Percentiles rank a stretch among this genome's conserved stretches.
Conservation (phyloP, 1,140 invertebrate genomes). For the Zaprionus inermis region DNA sequence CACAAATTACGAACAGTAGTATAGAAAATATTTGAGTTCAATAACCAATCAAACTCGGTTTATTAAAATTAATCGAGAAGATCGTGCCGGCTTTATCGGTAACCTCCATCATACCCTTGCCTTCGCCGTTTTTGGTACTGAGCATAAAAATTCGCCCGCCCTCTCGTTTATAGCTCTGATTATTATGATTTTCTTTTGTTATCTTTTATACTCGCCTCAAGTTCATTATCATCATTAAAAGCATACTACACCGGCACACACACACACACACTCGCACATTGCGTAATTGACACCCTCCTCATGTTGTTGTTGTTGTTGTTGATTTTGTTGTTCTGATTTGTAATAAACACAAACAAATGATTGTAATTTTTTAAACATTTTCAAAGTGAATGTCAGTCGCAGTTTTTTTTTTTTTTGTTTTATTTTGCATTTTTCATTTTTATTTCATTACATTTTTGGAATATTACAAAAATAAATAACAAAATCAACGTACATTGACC, state of each 20-base stretch:
- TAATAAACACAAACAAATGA: slow-evolving; percentile 43
- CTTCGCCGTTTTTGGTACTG: slow-evolving; percentile 18
- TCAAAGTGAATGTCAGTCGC: slow-evolving; percentile 63
- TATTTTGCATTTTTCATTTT: slow-evolving; percentile 18
- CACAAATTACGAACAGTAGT: too few species aligned
- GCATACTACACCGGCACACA: slow-evolving; percentile 10
- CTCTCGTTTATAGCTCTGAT: slow-evolving; percentile 46
- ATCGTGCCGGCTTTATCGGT: neutral
- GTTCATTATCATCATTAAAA: slow-evolving; percentile 80
- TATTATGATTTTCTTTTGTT: slow-evolving; percentile 67
- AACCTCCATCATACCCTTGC: neutral
- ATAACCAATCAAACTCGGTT: too few species aligned
- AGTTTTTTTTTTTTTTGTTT: slow-evolving; percentile 17
- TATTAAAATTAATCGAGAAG: neutral
- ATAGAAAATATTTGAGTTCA: too few species aligned
- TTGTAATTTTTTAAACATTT: slow-evolving; percentile 50
- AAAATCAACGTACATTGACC: slow-evolving; percentile 65
- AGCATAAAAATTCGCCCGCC: slow-evolving; percentile 20
- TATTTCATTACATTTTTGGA: slow-evolving; percentile 33
- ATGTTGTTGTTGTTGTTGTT: slow-evolving; percentile 29
- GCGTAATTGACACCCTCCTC: slow-evolving; percentile 43
- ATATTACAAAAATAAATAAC: slow-evolving; percentile 17
- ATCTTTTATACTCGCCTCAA: slow-evolving; percentile 71
- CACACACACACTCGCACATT: slow-evolving; percentile 30
- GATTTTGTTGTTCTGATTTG: slow-evolving; percentile 55